Conservation (phyloP, 1,140 invertebrate genomes). For the Caenorhabditis elegans region WBcel235 BX284602.5:826501-827000, state of each 20-base stretch:
- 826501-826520: neutral
- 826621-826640: neutral
- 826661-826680: neutral
- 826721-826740: constrained; percentile 27
- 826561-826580: neutral
- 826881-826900: constrained; percentile 12
- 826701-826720: constrained; percentile 28
- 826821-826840: no score
- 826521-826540: neutral
- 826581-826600: neutral
- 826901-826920: constrained; percentile 3
- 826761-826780: neutral
- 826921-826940: neutral
- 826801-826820: no score
- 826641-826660: neutral
- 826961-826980: neutral
- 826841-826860: constrained; percentile 19
- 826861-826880: neutral
- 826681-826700: neutral
- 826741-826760: neutral
- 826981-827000: constrained; percentile 13
- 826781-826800: neutral
- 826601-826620: neutral
- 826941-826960: constrained; percentile 26
- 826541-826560: neutral